Conservation (phyloP, 92 coral and sea anemone species). For the Bergia puertoricense region DNA sequence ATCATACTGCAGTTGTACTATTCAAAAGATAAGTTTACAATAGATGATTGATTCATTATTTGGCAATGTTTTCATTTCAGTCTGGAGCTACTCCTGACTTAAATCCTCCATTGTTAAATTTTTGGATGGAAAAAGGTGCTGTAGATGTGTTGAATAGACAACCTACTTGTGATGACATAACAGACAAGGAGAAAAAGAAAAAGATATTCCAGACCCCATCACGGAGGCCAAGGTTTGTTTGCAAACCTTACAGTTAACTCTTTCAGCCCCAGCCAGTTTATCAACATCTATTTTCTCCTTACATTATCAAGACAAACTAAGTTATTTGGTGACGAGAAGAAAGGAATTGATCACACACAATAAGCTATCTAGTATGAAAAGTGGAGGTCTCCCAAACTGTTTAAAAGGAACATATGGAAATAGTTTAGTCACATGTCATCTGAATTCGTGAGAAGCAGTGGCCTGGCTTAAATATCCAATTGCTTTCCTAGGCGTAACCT, state of each 20-base stretch:
- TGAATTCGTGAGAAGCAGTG: no score
- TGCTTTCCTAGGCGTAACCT: slow-evolving; percentile 8
- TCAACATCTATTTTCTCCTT: no score
- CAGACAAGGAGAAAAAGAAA: slow-evolving; percentile 35
- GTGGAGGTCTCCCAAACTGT: no score
- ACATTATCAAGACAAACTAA: no score
- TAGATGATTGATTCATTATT: background rate
- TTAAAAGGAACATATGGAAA: no score
- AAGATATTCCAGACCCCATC: slow-evolving; percentile 71
- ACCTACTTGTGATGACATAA: background rate
- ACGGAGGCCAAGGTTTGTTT: slow-evolving; percentile 71
- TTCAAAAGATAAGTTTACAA: background rate
- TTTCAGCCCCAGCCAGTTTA: no score
- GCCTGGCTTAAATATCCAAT: no score
- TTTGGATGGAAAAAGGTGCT: slow-evolving; percentile 76
- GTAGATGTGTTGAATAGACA: slow-evolving; percentile 24
- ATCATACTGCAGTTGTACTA: background rate
- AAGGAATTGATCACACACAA: no score
- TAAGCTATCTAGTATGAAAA: no score
- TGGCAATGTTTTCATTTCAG: slow-evolving; percentile 43
- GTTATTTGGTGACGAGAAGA: no score
- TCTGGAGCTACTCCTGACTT: slow-evolving; percentile 81
- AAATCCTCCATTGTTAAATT: slow-evolving; percentile 68
- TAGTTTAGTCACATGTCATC: no score
- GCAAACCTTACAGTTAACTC: no score